Evolutionary conservation across 2,113 vertebrate species (phyloP).

Genomic region (Ivindomyrus marchei): DNA sequence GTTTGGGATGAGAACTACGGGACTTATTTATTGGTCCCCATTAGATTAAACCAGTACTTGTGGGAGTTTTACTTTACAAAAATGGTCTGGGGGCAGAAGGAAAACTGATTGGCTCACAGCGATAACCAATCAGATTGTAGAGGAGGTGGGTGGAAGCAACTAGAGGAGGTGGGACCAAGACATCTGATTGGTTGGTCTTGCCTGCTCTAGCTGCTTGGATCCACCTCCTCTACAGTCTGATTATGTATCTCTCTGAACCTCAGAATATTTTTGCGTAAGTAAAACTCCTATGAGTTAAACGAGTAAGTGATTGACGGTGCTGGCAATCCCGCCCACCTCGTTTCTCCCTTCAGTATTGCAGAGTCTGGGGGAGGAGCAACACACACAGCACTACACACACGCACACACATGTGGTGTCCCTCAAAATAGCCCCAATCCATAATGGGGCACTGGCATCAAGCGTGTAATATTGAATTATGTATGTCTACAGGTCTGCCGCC

Average conservation of each 20-base stretch:
- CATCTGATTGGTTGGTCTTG: background rate
- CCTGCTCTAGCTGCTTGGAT: background rate
- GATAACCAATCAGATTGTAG: background rate
- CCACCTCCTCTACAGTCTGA: background rate
- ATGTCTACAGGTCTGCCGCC: background rate
- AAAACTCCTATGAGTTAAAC: background rate
- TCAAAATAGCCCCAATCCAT: background rate
- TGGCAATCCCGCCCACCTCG: background rate
- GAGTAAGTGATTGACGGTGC: background rate
- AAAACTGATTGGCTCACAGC: background rate
- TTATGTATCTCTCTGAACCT: background rate
- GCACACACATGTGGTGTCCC: background rate
- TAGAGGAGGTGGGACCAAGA: background rate
- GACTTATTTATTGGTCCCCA: background rate
- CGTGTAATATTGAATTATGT: conserved; percentile 8
- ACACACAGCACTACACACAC: background rate
- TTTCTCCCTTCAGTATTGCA: background rate
- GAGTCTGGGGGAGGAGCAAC: background rate
- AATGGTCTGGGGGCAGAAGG: background rate
- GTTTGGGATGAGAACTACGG: background rate
- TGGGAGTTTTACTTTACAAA: background rate
- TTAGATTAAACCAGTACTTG: background rate
- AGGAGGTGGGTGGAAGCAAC: too few relatives aligned
- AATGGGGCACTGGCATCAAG: background rate
- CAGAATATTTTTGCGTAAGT: background rate